Evolutionary conservation across 2,113 vertebrate genomes (phyloP).

Genomic region (Zapus hudsonius): DNA sequence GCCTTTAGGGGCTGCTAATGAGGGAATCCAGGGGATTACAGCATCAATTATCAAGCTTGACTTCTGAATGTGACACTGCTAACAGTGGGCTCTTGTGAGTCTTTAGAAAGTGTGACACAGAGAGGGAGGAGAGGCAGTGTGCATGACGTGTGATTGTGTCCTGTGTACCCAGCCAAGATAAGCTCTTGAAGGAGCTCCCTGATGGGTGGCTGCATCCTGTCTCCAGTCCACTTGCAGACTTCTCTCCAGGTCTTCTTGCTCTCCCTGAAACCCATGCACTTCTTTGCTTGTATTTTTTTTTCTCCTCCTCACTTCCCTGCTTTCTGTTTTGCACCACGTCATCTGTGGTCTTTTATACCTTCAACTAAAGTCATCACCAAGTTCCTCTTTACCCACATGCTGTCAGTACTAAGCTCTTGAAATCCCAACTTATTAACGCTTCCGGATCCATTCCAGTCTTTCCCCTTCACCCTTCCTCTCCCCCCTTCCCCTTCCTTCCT

Average conservation of each 20-base stretch:
- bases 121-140: neutral
- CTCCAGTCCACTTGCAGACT: neutral
- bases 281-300: neutral
- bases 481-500: too few relatives aligned
- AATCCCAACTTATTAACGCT: neutral
- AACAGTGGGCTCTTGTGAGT: conserved; percentile 71
- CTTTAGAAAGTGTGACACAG: conserved; percentile 63
- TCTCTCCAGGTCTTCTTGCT: neutral
- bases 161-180: neutral
- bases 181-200: neutral
- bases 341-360: neutral
- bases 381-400: neutral
- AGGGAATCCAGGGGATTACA: conserved; percentile 85
- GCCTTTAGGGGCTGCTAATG: conserved; percentile 86
- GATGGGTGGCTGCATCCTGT: neutral
- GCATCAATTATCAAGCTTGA: conserved; percentile 82
- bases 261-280: neutral
- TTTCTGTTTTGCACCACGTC: neutral
- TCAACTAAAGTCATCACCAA: neutral
- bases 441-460: neutral
- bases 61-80: conserved; percentile 75
- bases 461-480: neutral
- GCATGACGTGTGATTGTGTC: neutral
- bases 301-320: neutral
- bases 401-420: neutral